Conservation (phyloP, 2,888 invertebrate species). For the Zaprionus bogoriensis region DNA sequence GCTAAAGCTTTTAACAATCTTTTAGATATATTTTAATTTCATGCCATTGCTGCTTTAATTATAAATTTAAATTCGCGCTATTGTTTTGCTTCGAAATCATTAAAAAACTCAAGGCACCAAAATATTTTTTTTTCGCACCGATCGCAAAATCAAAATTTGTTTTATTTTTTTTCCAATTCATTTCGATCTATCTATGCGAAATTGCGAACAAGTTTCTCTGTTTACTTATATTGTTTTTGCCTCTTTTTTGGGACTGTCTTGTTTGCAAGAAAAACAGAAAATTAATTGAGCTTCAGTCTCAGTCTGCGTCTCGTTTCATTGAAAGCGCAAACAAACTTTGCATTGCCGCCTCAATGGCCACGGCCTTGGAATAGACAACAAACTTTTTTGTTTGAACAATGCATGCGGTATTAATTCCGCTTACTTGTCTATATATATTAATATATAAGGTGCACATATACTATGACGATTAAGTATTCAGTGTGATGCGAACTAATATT, state of each 20-base stretch:
- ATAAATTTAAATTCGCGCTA: conserved; percentile 13
- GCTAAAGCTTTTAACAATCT: too few relatives aligned
- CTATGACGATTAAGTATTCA: conserved; percentile 18
- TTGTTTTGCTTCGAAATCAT: conserved; percentile 10
- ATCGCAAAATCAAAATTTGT: neutral
- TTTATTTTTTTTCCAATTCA: neutral
- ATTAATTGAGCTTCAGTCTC: conserved; percentile 31
- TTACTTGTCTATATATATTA: conserved; percentile 6
- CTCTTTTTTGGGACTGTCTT: conserved; percentile 7
- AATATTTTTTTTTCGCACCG: neutral
- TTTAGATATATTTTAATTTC: too few relatives aligned
- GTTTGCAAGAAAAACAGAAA: too few relatives aligned
- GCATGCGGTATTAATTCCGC: conserved; percentile 27
- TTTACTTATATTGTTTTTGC: conserved; percentile 22
- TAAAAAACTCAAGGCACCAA: conserved; percentile 11
- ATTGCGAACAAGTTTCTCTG: conserved; percentile 31
- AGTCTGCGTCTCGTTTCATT: conserved; percentile 38
- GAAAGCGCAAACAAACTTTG: conserved; percentile 58
- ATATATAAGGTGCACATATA: neutral
- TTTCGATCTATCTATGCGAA: conserved; percentile 23
- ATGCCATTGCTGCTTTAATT: conserved; percentile 9
- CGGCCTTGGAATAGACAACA: conserved; percentile 57
- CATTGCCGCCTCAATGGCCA: conserved; percentile 63
- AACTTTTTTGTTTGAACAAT: conserved; percentile 38
- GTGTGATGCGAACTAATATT: conserved; percentile 58